Base-by-base conservation (phyloP, 2,797 vertebrate species). In the Aplochiton taeniatus region DNA sequence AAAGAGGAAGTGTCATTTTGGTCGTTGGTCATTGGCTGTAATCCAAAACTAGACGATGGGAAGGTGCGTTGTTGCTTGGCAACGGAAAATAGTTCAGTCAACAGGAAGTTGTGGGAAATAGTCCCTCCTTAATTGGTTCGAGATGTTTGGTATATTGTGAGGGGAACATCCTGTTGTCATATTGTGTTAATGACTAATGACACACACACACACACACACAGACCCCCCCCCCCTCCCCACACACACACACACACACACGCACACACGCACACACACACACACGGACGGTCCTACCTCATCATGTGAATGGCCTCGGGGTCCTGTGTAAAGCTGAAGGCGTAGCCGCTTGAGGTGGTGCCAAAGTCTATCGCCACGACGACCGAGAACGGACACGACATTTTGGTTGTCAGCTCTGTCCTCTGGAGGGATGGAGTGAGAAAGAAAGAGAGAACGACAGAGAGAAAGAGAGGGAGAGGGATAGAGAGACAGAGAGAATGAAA, bases 301-400 rank as follows among this genome's bases (percentile, higher is more conserved):
- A 98, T 96, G 86, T 98, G 96, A 72, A 98, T 97, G 85, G 95
- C 93, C 66, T 97, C 96, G 0, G 96, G 93, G 77, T 97, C 96
- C 16, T 93, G 93, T 11, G 90, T 83, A 80, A 98, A 98, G 89
- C 96, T 96, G 91, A 96, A 98, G 43, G 96, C 96, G 1, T 98
- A 98, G 71, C 97, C 96, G 0, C 96, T 98, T 76, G 96, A 97
- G 0, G 97, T 98, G 8, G 97, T 98, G 42, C 97, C 97, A 0
- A 98, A 98, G 81, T 98, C 97, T 0, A 98, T 98, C 48, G 97
- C 97, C 70, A 98, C 94, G 7, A 98, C 97, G n/a, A 97, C 96
- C 0, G 90, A 89, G 70, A 98, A 98, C 0, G 93, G 86, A n/a
- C 81, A 67, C 4, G 74, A 16, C 51, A 84, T 90, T 18, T 73